Base-by-base conservation (phyloP, 2,113 vertebrate species). In the Blennius ocellaris region DNA sequence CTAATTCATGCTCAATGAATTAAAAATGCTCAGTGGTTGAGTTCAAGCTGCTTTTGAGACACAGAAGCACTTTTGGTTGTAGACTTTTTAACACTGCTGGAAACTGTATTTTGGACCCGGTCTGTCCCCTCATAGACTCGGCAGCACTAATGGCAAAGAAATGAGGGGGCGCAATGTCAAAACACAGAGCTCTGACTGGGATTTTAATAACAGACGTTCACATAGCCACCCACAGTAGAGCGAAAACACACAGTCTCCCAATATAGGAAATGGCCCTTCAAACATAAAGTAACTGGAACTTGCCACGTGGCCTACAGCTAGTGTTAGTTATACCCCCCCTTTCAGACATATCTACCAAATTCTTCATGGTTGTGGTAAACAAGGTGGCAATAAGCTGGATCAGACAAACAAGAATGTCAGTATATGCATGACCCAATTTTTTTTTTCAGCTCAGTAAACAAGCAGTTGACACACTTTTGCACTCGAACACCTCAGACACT, bases 351-450 rank as follows among this genome's bases (percentile, higher is more conserved):
- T 30, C 21, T 2, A 30, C 2, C 21, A 30, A 64, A 52, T 39
- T 30, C 17, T 48, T 38, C 38, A 8, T 21, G n/a, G 15, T 39
- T 61, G 17, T 50, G 39, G 15, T 30, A 51, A 58, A 77, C 16
- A 37, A 15, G 17, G 47, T 12, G 6, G 43, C 55, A 38, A 60
- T 39, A 70, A 51, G 30, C 49, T n/a, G 38, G 7, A 54, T 66
- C n/a, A 78, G 47, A 71, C 16, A 56, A 38, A 56, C 53, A 60
- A 45, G 74, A 73, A 73, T 30, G 58, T 55, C 65, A 17, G 49
- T 49, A 15, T 43, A 56, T 14, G 17, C 30, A 16, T 72, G 81
- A 84, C 69, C 77, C 54, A 77, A 61, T 76, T 77, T 48, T 60
- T 43, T 57, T 80, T 30, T 57, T 71, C n/a, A 38, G 21, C 69